Evolutionary conservation across 1,140 invertebrate genomes (phyloP), one percentile per base, ranked within the genome.

Genomic region (Drosophila nebulosa): DNA sequence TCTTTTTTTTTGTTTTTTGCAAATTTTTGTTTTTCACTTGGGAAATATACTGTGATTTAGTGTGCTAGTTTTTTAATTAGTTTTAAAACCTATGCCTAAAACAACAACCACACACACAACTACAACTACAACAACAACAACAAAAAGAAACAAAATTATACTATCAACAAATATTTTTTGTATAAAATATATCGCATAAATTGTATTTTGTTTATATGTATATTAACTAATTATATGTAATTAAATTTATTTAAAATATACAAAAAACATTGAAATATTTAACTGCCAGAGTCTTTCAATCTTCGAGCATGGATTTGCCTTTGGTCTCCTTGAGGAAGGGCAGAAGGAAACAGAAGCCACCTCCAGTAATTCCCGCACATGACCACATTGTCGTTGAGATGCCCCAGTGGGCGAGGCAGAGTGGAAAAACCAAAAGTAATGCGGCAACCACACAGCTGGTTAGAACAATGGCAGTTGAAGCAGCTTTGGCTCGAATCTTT

Each of bases 31-130:
- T 75, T 88, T 86, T 86, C 81, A 76, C 67, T 86, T 86, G 81
- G 78, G 76, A 88, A 88, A 89, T 89, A 89, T 80, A 89, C 89
- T 90, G 89, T 90, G 89, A 90, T 90, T 89, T 90, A 90, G 89
- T 83, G 71, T 89, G 85, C 84, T 90, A 90, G 83, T 83, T 90
- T 90, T 90, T 86, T 88, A 88, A 88, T 88, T 88, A 89, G 84
- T 88, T 88, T 83, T 89, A 88, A 88, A 59, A 55, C 64, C 53
- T 26, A 53, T 65, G 52, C 66, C 21, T 52, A 52, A 24, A 52
- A 52, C 50, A 52, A 52, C 22, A 52, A 9, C 10, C 21, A 52
- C 21, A 52, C 21, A 59, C 27, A 58, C 26, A 58, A 22, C 24
- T 7, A 56, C 4, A 56, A 27, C 3, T 27, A 35, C 14, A 46